Percentiles rank a stretch among this genome's conserved stretches.
Conservation (phyloP, 1,140 invertebrate genomes). For the Aradophagus sp. region DNA sequence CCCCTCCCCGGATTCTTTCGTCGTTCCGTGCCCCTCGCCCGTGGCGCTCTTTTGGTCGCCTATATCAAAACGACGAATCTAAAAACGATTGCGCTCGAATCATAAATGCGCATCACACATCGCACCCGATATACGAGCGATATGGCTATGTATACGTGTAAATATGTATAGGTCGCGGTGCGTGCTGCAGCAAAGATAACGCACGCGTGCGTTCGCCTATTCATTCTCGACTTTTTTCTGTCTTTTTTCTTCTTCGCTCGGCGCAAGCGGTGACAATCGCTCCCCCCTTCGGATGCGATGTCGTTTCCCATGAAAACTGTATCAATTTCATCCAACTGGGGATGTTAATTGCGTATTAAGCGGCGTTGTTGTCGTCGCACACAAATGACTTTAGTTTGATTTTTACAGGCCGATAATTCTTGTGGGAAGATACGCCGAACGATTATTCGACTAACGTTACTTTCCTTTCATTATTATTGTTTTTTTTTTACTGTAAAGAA, state of each 20-base stretch:
- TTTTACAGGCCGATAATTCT: conserved; percentile 30
- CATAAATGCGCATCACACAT: conserved; percentile 18
- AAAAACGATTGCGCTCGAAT: conserved; percentile 20
- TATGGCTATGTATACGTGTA: conserved; percentile 4
- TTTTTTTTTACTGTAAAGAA: too few relatives aligned
- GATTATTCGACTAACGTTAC: too few relatives aligned
- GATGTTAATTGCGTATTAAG: conserved; percentile 48
- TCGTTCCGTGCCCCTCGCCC: too few relatives aligned
- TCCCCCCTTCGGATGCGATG: conserved; percentile 22
- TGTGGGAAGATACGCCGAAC: too few relatives aligned
- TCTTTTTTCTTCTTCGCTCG: too few relatives aligned
- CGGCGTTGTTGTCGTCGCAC: conserved; percentile 9
- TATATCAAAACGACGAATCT: conserved; percentile 47
- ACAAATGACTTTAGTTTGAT: conserved; percentile 19
- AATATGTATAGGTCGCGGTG: conserved; percentile 32
- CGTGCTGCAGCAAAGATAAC: conserved; percentile 35
- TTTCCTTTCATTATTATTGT: too few relatives aligned
- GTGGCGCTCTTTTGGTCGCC: too few relatives aligned
- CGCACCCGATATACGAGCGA: conserved; percentile 9
- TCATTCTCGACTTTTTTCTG: conserved; percentile 22
- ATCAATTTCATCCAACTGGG: conserved; percentile 38
- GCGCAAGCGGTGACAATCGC: conserved; percentile 34
- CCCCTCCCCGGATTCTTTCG: conserved; percentile 18
- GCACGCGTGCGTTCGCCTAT: conserved; percentile 22
- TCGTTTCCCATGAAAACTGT: conserved; percentile 51